Conservation (phyloP, 1,140 invertebrate species). For the Heliconius hermathena region DNA sequence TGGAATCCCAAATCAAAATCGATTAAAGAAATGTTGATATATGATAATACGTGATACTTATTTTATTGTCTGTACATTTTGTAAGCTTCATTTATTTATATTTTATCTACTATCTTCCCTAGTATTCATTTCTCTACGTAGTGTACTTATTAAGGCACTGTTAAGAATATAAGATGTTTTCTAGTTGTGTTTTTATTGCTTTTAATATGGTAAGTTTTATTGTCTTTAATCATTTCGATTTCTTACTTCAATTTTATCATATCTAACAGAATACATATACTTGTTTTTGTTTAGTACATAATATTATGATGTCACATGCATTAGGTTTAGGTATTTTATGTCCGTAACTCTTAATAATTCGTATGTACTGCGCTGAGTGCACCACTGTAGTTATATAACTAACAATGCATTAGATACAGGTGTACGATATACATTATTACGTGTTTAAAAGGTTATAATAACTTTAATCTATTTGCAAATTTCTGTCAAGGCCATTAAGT, state of each 20-base stretch:
- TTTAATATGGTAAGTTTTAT: slow-evolving; percentile 30
- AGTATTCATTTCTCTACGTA: not conserved
- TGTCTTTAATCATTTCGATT: not conserved
- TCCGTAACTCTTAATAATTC: not conserved
- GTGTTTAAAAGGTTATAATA: not conserved
- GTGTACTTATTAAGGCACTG: slow-evolving; percentile 11
- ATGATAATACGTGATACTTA: not conserved
- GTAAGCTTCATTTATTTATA: not conserved
- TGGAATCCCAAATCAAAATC: not conserved
- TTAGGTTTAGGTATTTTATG: slow-evolving; percentile 5
- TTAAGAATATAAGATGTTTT: slow-evolving; percentile 32
- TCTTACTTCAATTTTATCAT: not conserved
- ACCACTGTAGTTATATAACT: slow-evolving; percentile 2
- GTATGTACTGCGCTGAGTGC: not conserved
- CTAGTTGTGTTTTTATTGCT: slow-evolving; percentile 27
- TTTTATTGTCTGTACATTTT: not conserved
- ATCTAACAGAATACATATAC: not conserved
- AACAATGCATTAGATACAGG: not conserved
- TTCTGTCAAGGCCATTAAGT: slow-evolving; percentile 13
- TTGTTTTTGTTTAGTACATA: slow-evolving; percentile 25
- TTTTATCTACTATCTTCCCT: not conserved
- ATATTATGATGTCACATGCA: not conserved
- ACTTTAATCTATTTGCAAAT: not conserved
- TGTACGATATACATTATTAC: not conserved
- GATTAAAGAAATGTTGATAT: not conserved